Evolutionary conservation across 2,113 vertebrate genomes (phyloP).

Genomic region (Oryzias celebensis): DNA sequence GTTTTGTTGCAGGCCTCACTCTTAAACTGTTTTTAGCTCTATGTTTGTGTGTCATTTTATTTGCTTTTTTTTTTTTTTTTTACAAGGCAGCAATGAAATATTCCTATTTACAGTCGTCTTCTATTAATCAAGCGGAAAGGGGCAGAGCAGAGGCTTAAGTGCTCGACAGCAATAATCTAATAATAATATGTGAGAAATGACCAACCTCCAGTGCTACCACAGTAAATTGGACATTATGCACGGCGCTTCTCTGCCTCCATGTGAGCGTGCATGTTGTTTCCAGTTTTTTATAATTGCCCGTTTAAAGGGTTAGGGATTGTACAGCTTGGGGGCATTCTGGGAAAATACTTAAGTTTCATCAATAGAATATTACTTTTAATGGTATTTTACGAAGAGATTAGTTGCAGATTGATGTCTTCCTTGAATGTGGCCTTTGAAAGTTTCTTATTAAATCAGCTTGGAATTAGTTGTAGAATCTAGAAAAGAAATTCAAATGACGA

Average conservation of each 20-base stretch:
- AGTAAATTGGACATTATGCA: conserved; percentile 98
- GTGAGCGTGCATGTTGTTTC: conserved; percentile 21
- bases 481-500: too few species aligned
- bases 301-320: conserved; percentile 72
- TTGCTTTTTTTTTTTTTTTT: conserved; percentile 50
- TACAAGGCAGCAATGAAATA: conserved; percentile 81
- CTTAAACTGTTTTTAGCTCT: conserved; percentile 17
- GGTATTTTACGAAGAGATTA: conserved; percentile 38
- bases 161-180: conserved; percentile 88
- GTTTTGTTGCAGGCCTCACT: conserved; percentile 30
- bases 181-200: conserved; percentile 95
- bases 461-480: too few species aligned
- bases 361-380: conserved; percentile 69
- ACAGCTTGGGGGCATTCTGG: conserved; percentile 48
- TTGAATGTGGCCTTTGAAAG: conserved; percentile 50
- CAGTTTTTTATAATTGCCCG: conserved; percentile 35
- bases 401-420: conserved; percentile 33
- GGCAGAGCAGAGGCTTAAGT: conserved; percentile 76
- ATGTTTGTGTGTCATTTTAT: conserved; percentile 20
- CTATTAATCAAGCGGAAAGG: conserved; percentile 82
- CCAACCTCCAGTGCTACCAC: conserved; percentile 83
- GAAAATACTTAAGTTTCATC: conserved; percentile 58
- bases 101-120: conserved; percentile 81
- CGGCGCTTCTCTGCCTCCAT: conserved; percentile 81
- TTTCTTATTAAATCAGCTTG: conserved; percentile 38